These are phyloP conservation scores for Parazoanthus swiftii DNA, from an alignment of 92 coral and sea anemone genomes.

Conservation along the genomic window DNA sequence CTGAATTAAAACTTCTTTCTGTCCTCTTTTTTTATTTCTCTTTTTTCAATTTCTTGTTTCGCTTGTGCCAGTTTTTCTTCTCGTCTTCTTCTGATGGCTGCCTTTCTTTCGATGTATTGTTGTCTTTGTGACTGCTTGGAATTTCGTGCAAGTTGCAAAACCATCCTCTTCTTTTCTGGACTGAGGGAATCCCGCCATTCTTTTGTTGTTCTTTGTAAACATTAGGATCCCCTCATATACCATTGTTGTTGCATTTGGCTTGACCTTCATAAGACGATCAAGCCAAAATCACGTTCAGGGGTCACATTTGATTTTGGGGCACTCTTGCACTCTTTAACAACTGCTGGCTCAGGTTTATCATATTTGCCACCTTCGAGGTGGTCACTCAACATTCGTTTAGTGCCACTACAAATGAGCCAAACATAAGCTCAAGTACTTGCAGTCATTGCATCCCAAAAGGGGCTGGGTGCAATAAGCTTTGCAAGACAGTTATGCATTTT, in stretches of 20 bases:
- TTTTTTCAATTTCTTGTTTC: constrained; percentile 39
- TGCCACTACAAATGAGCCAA: neutral
- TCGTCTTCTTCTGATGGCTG: constrained; percentile 24
- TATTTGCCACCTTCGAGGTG: constrained; percentile 39
- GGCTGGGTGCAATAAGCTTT: neutral
- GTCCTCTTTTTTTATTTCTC: constrained; percentile 38
- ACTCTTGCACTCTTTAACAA: neutral
- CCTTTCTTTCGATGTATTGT: constrained; percentile 30
- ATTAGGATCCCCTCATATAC: constrained; percentile 18
- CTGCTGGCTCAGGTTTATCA: constrained; percentile 2
- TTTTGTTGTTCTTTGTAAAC: constrained; percentile 30
- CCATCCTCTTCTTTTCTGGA: neutral
- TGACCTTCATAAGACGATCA: neutral
- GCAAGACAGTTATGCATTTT: neutral
- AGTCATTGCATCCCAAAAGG: neutral
- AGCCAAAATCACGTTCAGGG: neutral
- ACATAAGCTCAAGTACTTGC: neutral
- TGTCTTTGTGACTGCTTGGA: constrained; percentile 25
- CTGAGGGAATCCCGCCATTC: too few species aligned
- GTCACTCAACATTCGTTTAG: neutral
- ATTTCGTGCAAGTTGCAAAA: constrained; percentile 30
- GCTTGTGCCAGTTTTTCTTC: constrained; percentile 36
- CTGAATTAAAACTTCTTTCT: constrained; percentile 31
- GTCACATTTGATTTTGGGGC: constrained; percentile 41
- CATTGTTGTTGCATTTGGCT: constrained; percentile 45